Evolutionary conservation across 2,888 invertebrate genomes (phyloP).

Genomic region (Caenorhabditis virilis): DNA sequence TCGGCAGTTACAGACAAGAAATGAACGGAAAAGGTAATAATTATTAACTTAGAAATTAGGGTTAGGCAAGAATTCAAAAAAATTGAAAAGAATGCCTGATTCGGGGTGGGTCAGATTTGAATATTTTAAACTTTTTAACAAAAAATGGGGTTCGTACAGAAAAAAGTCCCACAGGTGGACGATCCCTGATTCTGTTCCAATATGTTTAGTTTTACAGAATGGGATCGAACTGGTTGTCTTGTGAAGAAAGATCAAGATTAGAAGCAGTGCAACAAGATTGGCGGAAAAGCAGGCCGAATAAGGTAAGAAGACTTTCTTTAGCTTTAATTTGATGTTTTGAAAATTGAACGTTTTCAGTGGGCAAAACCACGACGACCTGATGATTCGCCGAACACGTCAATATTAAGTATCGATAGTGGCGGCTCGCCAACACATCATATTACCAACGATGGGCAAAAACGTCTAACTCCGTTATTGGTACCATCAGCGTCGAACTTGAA

Average conservation of each 20-base stretch:
- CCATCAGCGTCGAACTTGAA: conserved; percentile 6
- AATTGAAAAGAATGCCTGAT: too few species aligned
- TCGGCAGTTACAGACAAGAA: conserved; percentile 31
- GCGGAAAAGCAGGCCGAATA: conserved; percentile 59
- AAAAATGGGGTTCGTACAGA: not conserved
- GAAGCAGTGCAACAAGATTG: conserved; percentile 67
- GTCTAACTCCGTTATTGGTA: not conserved
- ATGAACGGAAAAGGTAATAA: conserved; percentile 29
- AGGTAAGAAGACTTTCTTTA: conserved; percentile 17
- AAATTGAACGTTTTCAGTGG: conserved; percentile 16
- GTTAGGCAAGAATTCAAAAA: not conserved
- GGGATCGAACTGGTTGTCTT: conserved; percentile 55
- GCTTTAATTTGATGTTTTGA: conserved; percentile 3
- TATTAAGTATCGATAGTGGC: conserved; percentile 4
- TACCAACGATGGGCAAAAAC: not conserved
- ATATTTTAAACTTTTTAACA: too few species aligned
- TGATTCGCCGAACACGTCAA: conserved; percentile 6
- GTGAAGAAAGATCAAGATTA: conserved; percentile 63
- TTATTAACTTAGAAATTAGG: not conserved
- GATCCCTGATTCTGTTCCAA: not conserved
- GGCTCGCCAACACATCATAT: not conserved
- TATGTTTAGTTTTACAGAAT: conserved; percentile 24
- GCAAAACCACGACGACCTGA: conserved; percentile 3
- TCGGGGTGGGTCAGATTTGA: too few species aligned
- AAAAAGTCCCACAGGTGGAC: not conserved